phyloP scores from a whole-genome alignment of 2,797 vertebrate species.

The Phyllotis vaccarum region DNA sequence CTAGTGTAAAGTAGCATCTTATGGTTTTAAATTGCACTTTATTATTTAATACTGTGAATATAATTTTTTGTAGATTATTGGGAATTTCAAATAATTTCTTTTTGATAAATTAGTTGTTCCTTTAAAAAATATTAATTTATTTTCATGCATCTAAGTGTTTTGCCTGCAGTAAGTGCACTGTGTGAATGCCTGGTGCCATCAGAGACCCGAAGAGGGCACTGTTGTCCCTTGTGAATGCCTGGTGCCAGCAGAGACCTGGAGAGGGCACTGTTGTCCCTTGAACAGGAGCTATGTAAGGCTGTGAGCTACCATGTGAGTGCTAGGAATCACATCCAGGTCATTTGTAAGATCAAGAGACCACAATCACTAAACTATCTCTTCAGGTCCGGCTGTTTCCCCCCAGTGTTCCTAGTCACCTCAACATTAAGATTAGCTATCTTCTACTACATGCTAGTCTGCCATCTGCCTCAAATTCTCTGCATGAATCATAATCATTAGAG shows the following conservation, averaged over 20 bases:
- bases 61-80: not conserved
- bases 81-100: constrained; percentile 22
- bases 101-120: constrained; percentile 11
- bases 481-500: not conserved
- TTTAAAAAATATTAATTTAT: not conserved
- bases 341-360: not conserved
- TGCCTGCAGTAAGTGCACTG: not conserved
- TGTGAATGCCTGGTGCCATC: not conserved
- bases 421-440: not conserved
- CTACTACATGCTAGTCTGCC: not conserved
- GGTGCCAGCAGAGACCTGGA: not conserved
- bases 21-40: not conserved
- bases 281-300: not conserved
- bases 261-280: not conserved
- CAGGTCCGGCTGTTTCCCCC: not conserved
- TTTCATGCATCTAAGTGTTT: not conserved
- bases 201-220: no score
- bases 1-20: not conserved
- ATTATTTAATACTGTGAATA: not conserved
- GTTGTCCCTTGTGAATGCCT: not conserved
- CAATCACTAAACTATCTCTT: not conserved
- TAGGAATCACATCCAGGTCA: not conserved
- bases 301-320: not conserved
- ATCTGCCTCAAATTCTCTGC: not conserved
- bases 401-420: not conserved